phyloP scores from a whole-genome alignment of 1,140 invertebrate genomes.

The Cardiocondyla obscurior region DNA sequence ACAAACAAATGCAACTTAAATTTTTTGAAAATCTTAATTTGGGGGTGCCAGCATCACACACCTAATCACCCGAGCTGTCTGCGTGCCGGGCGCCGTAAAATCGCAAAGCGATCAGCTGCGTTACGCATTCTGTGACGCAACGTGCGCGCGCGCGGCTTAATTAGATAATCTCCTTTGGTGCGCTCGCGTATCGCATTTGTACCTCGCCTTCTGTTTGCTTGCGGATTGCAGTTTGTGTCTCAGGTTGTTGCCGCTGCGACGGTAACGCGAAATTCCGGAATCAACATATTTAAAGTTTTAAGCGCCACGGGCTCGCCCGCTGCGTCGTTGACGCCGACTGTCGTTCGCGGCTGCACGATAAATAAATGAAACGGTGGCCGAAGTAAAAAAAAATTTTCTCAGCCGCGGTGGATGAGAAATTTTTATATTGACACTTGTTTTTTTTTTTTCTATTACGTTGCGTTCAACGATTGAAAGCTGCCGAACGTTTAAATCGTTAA shows the following conservation, averaged over 20 bases:
- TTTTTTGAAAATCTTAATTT: no score
- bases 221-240: slow-evolving; percentile 44
- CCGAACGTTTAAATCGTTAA: neutral
- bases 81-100: slow-evolving; percentile 56
- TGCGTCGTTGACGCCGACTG: neutral
- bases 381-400: neutral
- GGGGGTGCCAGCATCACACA: no score
- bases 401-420: neutral
- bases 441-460: neutral
- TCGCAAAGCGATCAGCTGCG: slow-evolving; percentile 57
- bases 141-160: slow-evolving; percentile 37
- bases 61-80: slow-evolving; percentile 44
- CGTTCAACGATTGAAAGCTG: neutral
- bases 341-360: slow-evolving; percentile 8
- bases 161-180: slow-evolving; percentile 52
- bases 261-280: slow-evolving; percentile 40
- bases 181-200: neutral
- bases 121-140: slow-evolving; percentile 63
- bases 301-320: slow-evolving; percentile 12
- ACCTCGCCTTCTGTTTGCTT: slow-evolving; percentile 43
- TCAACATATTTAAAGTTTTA: slow-evolving; percentile 66
- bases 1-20: no score
- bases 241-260: neutral
- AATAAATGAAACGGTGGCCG: slow-evolving; percentile 22
- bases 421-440: no score